Evolutionary conservation across 2,113 vertebrate species (phyloP).

Genomic region (Hypanus sabinus): DNA sequence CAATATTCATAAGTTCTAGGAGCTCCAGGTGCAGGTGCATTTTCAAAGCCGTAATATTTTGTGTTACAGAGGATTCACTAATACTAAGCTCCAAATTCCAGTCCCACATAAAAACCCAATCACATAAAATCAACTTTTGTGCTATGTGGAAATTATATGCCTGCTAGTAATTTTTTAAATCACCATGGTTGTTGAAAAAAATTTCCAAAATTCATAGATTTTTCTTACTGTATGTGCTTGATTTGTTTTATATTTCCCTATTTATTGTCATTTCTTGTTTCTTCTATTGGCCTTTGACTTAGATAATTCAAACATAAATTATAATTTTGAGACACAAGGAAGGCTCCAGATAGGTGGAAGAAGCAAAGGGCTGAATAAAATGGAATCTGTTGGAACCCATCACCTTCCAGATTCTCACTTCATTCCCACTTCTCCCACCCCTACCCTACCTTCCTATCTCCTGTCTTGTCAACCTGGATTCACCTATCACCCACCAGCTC

Average conservation of each 20-base stretch:
- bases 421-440: no score
- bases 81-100: neutral
- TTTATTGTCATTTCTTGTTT: neutral
- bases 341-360: no score
- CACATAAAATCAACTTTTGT: neutral
- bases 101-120: neutral
- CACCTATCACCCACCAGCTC: no score
- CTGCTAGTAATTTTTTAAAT: neutral
- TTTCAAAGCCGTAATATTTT: neutral
- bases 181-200: neutral
- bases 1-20: neutral
- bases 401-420: no score
- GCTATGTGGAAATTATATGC: neutral
- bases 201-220: neutral
- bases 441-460: no score
- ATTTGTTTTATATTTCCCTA: neutral
- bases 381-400: no score
- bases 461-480: no score
- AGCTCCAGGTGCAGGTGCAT: neutral
- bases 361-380: no score
- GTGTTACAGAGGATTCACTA: neutral
- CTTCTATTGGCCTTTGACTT: neutral
- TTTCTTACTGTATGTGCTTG: neutral
- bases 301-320: neutral
- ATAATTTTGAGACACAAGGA: neutral